Conservation (phyloP, 1,140 invertebrate genomes). For the Galendromus occidentalis region DNA sequence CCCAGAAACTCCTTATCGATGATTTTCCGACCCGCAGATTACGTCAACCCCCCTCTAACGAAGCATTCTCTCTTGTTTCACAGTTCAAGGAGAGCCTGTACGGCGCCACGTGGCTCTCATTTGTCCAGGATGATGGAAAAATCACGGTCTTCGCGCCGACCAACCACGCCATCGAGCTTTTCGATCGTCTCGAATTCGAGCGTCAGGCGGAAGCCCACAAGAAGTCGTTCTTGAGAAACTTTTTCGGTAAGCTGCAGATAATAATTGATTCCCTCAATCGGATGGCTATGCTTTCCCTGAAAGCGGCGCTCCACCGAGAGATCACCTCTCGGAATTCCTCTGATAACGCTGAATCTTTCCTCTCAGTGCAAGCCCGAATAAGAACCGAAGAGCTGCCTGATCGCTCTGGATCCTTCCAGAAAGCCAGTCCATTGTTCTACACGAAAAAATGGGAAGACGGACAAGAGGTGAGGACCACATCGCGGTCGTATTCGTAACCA, state of each 20-base stretch:
- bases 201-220: neutral
- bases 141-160: slow-evolving; percentile 22
- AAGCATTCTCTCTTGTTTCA: neutral
- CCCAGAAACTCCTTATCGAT: no score
- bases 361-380: neutral
- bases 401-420: neutral
- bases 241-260: neutral
- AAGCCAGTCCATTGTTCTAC: neutral
- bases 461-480: no score
- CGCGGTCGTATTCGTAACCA: no score
- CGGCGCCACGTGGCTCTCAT: neutral
- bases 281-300: neutral
- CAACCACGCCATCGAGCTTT: slow-evolving; percentile 19
- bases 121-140: slow-evolving; percentile 17
- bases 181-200: slow-evolving; percentile 13
- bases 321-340: no score
- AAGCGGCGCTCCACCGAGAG: no score
- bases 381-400: neutral
- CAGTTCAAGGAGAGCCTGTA: neutral
- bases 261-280: neutral
- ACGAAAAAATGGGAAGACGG: neutral
- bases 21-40: no score
- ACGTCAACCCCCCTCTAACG: no score
- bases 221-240: neutral
- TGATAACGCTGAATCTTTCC: no score